Evolutionary conservation across 2,113 vertebrate species (phyloP), one percentile per base, ranked within the genome.

Genomic region (Alligator sinensis): DNA sequence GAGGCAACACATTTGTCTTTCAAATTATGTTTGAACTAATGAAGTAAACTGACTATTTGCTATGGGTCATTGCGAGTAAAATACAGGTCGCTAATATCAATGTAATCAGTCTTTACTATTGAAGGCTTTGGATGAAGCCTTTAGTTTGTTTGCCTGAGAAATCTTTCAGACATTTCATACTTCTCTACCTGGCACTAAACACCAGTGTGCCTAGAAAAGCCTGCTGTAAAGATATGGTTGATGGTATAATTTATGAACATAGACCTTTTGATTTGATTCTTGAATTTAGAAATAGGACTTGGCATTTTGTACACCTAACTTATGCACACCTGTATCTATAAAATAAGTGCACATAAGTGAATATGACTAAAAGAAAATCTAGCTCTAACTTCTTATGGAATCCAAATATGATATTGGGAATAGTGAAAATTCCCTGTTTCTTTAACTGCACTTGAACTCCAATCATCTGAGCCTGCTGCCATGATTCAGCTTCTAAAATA

Each of bases 61-160:
- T 68, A 80, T 47, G 76, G 93, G 78, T 88, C 47, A 14, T 68
- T 94, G 82, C 91, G 58, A 95, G 79, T 60, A 84, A 72, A 89
- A 87, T 2, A 2, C 54, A 60, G 16, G 30, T 95, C 93, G 64
- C 64, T 81, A 76, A 78, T 91, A 72, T 90, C 78, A 80, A 55
- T 77, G 77, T 84, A 87, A 90, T 84, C 59, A 92, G 55, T 87
- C 30, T 91, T 96, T 87, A 81, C 78, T 95, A 72, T 58, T 88
- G 70, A 88, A 96, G 74, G 90, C 62, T 97, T 88, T 89, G 84
- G 96, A 94, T 90, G 87, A 97, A 96, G 84, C 77, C 63, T 96
- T 94, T 84, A 76, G 34, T 92, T 76, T 76, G 27, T 66, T 91
- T 81, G 54, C 90, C 79, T 91, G 87, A 61, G 77, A 82, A 89